Evolutionary conservation across 2,888 invertebrate species (phyloP).

Genomic region (Pheosia tremula): DNA sequence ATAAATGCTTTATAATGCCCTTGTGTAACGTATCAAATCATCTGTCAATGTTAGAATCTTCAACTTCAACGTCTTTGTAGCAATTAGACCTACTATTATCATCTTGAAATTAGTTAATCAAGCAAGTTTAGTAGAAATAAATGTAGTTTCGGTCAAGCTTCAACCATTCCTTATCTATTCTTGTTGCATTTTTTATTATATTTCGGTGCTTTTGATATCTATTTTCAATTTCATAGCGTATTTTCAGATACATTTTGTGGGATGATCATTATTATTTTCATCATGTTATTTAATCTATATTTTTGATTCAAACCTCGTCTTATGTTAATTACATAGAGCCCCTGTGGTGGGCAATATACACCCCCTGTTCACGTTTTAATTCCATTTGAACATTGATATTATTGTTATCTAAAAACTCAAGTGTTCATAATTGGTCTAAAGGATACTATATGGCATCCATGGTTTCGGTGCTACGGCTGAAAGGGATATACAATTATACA

Average conservation of each 20-base stretch:
- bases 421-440: slow-evolving; percentile 80
- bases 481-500: slow-evolving; percentile 52
- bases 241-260: background rate
- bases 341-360: too few species aligned
- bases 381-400: background rate
- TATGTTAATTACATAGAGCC: background rate
- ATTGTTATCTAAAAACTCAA: slow-evolving; percentile 49
- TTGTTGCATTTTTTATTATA: slow-evolving; percentile 5
- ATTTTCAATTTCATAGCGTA: background rate
- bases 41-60: too few species aligned
- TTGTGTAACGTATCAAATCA: too few species aligned
- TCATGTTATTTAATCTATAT: background rate
- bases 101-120: background rate
- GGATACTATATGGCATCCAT: slow-evolving; percentile 54
- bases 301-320: background rate
- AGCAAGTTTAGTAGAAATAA: background rate
- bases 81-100: too few species aligned
- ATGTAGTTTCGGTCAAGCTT: background rate
- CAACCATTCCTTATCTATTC: background rate
- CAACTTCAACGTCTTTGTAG: too few species aligned
- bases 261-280: background rate
- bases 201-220: slow-evolving; percentile 2
- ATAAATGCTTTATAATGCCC: too few species aligned
- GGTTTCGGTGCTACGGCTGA: slow-evolving; percentile 71
- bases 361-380: background rate